Base-by-base conservation (phyloP, 2,113 vertebrate species). In the Peucedramus taeniatus region DNA sequence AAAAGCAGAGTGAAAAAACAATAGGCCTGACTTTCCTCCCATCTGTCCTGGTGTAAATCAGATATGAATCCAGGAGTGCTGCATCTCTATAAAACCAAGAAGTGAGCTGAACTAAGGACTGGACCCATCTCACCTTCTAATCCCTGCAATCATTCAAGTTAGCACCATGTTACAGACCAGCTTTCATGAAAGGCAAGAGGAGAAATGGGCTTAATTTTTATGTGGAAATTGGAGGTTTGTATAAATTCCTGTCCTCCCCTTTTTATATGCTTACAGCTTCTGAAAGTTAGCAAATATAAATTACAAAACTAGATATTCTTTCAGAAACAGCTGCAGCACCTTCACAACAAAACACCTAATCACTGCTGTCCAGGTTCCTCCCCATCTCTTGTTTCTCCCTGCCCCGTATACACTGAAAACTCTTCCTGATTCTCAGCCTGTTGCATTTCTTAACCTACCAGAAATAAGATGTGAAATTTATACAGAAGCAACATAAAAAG, bases 21-120 rank as follows among this genome's bases (percentile, higher is more conserved):
- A 94, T 60, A 89, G 86, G 65, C 31, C 31, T 87, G 61, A 90
- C 26, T 92, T 89, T 39, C 44, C 68, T 90, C 60, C 60, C 93
- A 78, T 94, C 72, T 94, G n/a, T 75, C 42, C 20, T 84, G 49
- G 81, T 78, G 53, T 94, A 94, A 97, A 94, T 91, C 81, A 94
- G 93, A 84, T 60, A 69, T 13, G 87, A 94, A 89, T 40, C 80
- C 64, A 91, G 53, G 65, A 78, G 24, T 87, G 2, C 21, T 64
- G 51, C n/a, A 68, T 47, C 51, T 87, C 86, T 87, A 71, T 89
- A 94, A 95, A 96, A 84, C 18, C 47, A 81, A 90, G 75, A 93
- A 86, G 30, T 14, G 27, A 89, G 42, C 80, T 64, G 50, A 90
- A 86, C 49, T 77, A 59, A 77, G 77, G 89, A 76, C 53, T 56